Conservation (phyloP, 2,113 vertebrate species). For the Trogon melanurus region DNA sequence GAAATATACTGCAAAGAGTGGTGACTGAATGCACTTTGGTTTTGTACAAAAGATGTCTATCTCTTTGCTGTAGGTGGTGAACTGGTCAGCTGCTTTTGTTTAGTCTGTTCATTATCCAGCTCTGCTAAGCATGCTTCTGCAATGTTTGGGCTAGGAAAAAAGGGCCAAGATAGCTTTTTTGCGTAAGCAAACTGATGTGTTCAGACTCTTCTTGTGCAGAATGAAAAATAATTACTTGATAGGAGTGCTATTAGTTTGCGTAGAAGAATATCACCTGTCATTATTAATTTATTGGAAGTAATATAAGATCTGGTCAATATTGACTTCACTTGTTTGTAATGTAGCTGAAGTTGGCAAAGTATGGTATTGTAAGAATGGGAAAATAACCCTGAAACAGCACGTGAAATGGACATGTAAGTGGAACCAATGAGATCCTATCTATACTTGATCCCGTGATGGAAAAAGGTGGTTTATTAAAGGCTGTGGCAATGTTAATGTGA, state of each 20-base stretch:
- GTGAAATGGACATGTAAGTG: background rate
- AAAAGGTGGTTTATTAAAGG: background rate
- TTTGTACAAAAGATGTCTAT: background rate
- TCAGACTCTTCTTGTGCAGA: background rate
- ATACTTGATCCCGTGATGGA: background rate
- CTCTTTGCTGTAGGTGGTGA: background rate
- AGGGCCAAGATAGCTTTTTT: background rate
- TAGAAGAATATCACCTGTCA: background rate
- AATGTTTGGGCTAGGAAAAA: background rate
- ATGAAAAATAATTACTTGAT: background rate
- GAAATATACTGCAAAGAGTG: background rate
- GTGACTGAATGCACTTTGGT: background rate
- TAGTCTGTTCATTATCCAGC: conserved; percentile 23
- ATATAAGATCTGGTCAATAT: background rate
- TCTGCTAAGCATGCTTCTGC: background rate
- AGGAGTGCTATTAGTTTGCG: background rate
- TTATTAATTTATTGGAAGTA: background rate
- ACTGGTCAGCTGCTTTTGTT: conserved; percentile 39
- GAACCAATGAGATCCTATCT: background rate
- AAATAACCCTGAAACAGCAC: background rate
- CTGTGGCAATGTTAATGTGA: background rate
- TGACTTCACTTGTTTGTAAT: background rate
- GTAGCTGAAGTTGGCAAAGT: background rate
- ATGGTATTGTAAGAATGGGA: background rate
- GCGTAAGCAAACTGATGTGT: background rate